Percentiles rank a stretch among this genome's conserved stretches.
These are phyloP conservation scores for Camponotus vicinus DNA, from an alignment of 1,140 invertebrate species.

Conservation along the genomic window DNA sequence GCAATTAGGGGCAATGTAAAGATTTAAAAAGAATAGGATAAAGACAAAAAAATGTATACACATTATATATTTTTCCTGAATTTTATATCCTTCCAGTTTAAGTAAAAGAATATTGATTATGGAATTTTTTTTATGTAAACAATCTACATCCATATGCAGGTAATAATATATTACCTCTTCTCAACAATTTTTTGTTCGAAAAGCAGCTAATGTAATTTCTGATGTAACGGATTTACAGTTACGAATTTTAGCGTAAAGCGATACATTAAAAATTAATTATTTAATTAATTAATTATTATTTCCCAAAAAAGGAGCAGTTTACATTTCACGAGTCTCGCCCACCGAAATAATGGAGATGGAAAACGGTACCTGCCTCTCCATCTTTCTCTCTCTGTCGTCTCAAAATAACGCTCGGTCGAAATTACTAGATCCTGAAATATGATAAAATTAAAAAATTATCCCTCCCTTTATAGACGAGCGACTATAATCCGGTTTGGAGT, in stretches of 20 bases:
- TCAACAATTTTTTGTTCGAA: not conserved
- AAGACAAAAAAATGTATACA: not conserved
- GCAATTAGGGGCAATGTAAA: not conserved
- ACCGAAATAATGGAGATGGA: constrained; percentile 14
- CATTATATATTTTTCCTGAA: not conserved
- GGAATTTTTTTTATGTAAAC: constrained; percentile 2
- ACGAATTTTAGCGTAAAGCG: not conserved
- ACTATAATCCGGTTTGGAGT: not conserved
- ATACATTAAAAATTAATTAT: constrained; percentile 18
- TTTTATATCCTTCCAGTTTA: not conserved
- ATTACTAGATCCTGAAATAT: constrained; percentile 29
- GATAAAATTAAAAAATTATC: constrained; percentile 36
- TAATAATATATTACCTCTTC: not conserved
- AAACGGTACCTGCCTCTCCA: constrained; percentile 9
- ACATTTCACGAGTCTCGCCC: not conserved
- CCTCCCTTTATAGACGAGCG: not conserved
- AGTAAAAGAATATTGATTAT: not conserved
- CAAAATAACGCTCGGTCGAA: not conserved
- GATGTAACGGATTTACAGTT: not conserved
- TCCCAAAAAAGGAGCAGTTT: constrained; percentile 1
- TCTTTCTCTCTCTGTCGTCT: not conserved
- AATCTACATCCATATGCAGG: not conserved
- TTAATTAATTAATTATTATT: constrained; percentile 8
- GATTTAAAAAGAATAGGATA: not conserved
- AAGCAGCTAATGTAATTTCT: not conserved